These are phyloP conservation scores for Xenops minutus DNA, from an alignment of 2,797 vertebrate genomes.

Conservation along the genomic window DNA sequence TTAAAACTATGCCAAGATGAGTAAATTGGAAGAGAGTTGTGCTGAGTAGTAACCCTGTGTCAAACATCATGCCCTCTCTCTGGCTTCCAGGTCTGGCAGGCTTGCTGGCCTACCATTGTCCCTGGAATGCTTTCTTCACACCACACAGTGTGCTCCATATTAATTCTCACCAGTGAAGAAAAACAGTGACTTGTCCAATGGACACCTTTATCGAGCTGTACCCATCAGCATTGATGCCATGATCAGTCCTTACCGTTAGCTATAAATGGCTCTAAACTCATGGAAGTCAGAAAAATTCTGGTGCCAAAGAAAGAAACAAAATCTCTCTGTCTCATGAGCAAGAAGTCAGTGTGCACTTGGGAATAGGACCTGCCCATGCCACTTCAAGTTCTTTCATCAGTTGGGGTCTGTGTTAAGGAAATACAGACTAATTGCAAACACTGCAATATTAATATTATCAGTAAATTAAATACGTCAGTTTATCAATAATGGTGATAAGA, in stretches of 20 bases:
- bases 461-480: neutral
- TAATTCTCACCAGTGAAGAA: neutral
- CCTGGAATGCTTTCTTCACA: neutral
- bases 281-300: neutral
- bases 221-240: neutral
- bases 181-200: neutral
- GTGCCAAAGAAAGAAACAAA: neutral
- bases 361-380: neutral
- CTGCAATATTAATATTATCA: neutral
- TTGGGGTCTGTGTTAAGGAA: neutral
- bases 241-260: neutral
- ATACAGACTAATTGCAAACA: neutral
- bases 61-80: neutral
- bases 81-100: neutral
- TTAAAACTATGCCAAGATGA: neutral
- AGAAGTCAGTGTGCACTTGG: neutral
- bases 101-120: neutral
- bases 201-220: neutral
- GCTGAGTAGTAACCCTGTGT: neutral
- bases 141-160: neutral
- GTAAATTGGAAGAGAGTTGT: neutral
- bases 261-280: neutral
- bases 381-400: neutral
- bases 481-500: neutral
- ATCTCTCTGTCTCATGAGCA: neutral